Conservation (phyloP, 2,113 vertebrate species). For the Amia ocellicauda region DNA sequence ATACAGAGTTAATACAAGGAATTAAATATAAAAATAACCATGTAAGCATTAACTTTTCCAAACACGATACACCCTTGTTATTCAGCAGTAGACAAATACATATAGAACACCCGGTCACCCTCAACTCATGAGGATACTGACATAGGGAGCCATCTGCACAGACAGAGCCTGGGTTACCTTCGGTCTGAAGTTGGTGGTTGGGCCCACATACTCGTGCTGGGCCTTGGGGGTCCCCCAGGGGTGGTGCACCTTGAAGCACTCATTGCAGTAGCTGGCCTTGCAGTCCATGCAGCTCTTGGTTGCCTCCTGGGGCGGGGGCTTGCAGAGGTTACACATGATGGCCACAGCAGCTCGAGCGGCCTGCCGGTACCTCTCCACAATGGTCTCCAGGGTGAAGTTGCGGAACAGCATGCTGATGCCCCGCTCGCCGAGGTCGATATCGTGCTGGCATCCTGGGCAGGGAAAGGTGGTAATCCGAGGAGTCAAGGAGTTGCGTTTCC, state of each 20-base stretch:
- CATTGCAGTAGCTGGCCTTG: slow-evolving; percentile 92
- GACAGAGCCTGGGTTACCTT: slow-evolving; percentile 64
- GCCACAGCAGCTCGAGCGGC: slow-evolving; percentile 88
- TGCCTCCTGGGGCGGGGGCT: slow-evolving; percentile 88
- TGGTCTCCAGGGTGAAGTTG: slow-evolving; percentile 93
- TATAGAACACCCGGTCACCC: no score
- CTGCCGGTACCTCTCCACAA: slow-evolving; percentile 92
- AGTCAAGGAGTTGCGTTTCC: slow-evolving; percentile 84
- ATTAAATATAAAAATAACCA: no score
- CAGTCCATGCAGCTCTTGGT: slow-evolving; percentile 99
- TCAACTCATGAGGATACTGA: no score
- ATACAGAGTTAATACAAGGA: no score
- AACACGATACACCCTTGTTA: no score
- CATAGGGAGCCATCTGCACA: no score
- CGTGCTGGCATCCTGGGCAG: slow-evolving; percentile 87
- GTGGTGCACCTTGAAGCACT: slow-evolving; percentile 94
- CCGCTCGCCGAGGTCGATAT: slow-evolving; percentile 92
- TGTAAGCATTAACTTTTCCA: no score
- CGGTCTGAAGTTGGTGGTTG: slow-evolving; percentile 93
- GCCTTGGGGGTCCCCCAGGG: slow-evolving; percentile 93
- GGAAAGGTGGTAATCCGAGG: slow-evolving; percentile 79
- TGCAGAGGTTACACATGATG: slow-evolving; percentile 93
- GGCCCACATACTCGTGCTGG: slow-evolving; percentile 92
- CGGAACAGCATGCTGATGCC: slow-evolving; percentile 94
- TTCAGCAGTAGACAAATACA: no score